Conservation (phyloP, 2,797 vertebrate species). For the Crypturellus tataupa region DNA sequence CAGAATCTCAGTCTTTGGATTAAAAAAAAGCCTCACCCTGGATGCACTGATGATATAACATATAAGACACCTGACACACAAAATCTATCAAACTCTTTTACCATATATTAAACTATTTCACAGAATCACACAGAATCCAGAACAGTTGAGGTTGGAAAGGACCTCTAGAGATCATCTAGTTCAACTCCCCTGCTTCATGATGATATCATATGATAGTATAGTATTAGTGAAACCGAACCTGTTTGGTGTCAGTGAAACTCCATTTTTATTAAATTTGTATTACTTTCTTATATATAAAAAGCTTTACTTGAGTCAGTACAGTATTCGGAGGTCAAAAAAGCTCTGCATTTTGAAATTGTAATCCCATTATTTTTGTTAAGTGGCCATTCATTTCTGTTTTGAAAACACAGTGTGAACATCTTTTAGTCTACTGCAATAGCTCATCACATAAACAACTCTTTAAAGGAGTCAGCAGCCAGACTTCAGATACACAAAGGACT, state of each 20-base stretch:
- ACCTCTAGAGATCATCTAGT: no score
- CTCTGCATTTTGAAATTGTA: accelerated
- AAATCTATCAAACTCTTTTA: not conserved
- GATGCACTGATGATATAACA: not conserved
- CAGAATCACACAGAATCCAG: no score
- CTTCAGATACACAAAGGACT: slow-evolving; percentile 22
- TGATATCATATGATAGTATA: not conserved
- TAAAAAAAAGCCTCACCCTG: not conserved
- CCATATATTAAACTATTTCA: not conserved
- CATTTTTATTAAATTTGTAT: not conserved
- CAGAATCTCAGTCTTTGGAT: not conserved
- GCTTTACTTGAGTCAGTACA: not conserved
- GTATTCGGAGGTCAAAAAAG: accelerated
- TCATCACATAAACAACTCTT: slow-evolving; percentile 4
- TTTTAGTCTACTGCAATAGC: not conserved
- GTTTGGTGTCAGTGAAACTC: not conserved
- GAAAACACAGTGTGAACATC: not conserved
- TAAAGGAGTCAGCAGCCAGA: slow-evolving; percentile 33
- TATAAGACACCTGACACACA: not conserved
- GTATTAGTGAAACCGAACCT: not conserved
- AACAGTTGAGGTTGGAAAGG: no score
- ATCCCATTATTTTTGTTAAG: not conserved
- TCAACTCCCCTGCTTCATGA: no score
- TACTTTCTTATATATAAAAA: not conserved
- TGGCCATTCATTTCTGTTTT: not conserved